Conservation (phyloP, 2,113 vertebrate genomes). For the Python bivittatus region DNA sequence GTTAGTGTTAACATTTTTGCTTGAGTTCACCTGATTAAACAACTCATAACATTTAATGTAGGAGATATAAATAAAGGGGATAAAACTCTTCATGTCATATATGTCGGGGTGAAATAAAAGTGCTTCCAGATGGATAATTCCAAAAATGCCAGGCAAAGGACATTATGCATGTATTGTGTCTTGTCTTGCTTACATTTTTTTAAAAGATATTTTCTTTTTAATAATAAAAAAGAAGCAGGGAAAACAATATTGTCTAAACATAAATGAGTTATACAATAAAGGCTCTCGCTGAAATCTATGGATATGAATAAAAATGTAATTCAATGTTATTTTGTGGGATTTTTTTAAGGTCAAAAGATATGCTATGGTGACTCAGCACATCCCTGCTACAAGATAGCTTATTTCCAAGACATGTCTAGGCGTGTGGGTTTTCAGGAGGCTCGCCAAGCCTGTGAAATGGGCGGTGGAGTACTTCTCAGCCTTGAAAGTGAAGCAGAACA, state of each 20-base stretch:
- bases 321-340: neutral
- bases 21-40: too few species aligned
- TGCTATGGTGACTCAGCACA: constrained; percentile 78
- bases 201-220: neutral
- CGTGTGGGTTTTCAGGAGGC: constrained; percentile 91
- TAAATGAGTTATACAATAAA: neutral
- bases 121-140: neutral
- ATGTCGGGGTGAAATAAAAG: neutral
- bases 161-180: neutral
- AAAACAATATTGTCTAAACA: neutral
- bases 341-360: constrained; percentile 86
- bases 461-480: constrained; percentile 85
- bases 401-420: constrained; percentile 91
- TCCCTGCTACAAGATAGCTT: constrained; percentile 94
- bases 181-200: neutral
- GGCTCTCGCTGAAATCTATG: neutral
- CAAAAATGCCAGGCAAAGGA: neutral
- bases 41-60: too few species aligned
- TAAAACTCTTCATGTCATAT: neutral
- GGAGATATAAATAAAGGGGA: too few species aligned
- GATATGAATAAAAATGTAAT: neutral
- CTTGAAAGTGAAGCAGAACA: constrained; percentile 84
- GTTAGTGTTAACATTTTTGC: neutral
- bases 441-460: constrained; percentile 83
- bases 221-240: neutral